Conservation (phyloP, 2,797 vertebrate species). For the Cephalopachus bancanus region DNA sequence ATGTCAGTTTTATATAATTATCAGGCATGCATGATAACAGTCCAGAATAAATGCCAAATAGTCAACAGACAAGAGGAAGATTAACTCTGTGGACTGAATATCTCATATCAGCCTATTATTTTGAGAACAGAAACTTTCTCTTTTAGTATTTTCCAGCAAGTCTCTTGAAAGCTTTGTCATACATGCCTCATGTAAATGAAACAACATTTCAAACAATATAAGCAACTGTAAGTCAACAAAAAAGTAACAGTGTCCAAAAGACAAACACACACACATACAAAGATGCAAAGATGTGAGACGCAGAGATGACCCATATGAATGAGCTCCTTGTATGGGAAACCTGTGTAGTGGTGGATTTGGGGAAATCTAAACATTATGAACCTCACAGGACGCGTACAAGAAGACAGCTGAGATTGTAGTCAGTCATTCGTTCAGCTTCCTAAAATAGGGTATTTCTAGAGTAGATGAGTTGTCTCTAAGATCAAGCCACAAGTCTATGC, state of each 20-base stretch:
- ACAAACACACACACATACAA: not conserved
- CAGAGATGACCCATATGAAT: not conserved
- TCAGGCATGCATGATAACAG: not conserved
- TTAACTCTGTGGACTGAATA: not conserved
- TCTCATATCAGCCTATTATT: not conserved
- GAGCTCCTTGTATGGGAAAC: not conserved
- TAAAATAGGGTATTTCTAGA: not conserved
- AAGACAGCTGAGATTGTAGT: not conserved
- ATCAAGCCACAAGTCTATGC: not conserved
- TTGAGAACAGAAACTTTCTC: not conserved
- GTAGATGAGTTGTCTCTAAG: not conserved
- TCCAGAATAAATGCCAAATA: conserved; percentile 23
- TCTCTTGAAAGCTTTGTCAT: not conserved
- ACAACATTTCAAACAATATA: conserved; percentile 49
- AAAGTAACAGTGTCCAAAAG: not conserved
- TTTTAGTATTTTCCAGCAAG: conserved; percentile 5
- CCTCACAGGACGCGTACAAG: not conserved
- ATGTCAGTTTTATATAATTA: not conserved
- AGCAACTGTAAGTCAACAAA: conserved; percentile 37
- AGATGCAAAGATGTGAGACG: too few species aligned
- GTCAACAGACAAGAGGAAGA: not conserved
- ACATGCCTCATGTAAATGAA: not conserved
- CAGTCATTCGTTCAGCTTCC: not conserved
- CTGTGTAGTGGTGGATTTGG: not conserved
- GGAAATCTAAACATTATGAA: not conserved